Evolutionary conservation across 2,888 invertebrate genomes (phyloP).

Genomic region (Caenorhabditis japonica): DNA sequence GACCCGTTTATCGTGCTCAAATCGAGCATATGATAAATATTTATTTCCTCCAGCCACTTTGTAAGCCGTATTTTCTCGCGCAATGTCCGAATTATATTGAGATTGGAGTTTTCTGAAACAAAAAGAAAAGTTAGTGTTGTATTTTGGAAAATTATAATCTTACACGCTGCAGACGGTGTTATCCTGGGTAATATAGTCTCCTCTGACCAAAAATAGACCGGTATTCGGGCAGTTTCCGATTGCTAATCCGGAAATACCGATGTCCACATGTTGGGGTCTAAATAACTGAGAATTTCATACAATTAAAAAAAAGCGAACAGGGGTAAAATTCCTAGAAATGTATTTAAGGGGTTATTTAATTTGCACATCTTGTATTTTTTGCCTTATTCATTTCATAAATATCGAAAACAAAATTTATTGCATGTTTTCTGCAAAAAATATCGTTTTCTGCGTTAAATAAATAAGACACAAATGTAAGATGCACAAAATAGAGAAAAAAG

Average conservation of each 20-base stretch:
- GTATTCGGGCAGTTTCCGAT: slow-evolving; percentile 63
- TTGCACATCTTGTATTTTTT: neutral
- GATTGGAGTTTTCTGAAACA: slow-evolving; percentile 48
- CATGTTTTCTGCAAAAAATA: too few relatives aligned
- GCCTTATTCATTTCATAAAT: too few relatives aligned
- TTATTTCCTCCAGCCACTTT: slow-evolving; percentile 50
- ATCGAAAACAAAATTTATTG: too few relatives aligned
- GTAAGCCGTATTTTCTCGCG: slow-evolving; percentile 27
- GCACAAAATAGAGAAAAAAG: too few relatives aligned
- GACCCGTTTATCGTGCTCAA: slow-evolving; percentile 63
- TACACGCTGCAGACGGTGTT: slow-evolving; percentile 58
- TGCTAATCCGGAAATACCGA: slow-evolving; percentile 44
- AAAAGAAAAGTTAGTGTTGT: neutral
- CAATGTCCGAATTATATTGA: slow-evolving; percentile 17
- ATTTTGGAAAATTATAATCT: neutral
- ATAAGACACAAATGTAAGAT: too few relatives aligned
- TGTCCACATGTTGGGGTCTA: slow-evolving; percentile 56
- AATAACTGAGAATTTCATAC: neutral
- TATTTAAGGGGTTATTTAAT: neutral
- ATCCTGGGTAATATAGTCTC: slow-evolving; percentile 58
- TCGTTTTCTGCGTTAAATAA: too few relatives aligned
- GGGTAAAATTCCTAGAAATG: too few relatives aligned
- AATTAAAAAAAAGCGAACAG: neutral
- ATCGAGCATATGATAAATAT: slow-evolving; percentile 57
- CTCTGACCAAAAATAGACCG: slow-evolving; percentile 63